These are phyloP conservation scores for Naso thynnoides DNA, from an alignment of 2,797 vertebrate genomes.

Conservation along the genomic window DNA sequence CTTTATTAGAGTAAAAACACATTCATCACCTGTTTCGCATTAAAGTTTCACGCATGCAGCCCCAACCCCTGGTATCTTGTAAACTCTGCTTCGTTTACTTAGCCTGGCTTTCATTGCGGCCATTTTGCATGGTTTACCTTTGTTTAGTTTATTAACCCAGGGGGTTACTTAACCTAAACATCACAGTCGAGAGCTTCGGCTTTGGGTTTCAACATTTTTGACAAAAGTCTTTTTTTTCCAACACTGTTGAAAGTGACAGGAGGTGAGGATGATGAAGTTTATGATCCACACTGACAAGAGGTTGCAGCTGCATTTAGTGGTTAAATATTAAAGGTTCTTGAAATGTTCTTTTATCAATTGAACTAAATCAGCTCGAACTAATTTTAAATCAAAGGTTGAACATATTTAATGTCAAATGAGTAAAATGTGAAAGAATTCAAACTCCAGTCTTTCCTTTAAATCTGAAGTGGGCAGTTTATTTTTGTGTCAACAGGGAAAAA, in stretches of 20 bases:
- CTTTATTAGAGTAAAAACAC: conserved; percentile 73
- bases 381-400: neutral
- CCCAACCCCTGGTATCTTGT: conserved; percentile 87
- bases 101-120: conserved; percentile 98
- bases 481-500: no score
- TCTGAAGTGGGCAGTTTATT: no score
- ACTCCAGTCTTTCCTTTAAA: neutral
- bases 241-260: conserved; percentile 87
- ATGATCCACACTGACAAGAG: conserved; percentile 86
- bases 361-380: conserved; percentile 6
- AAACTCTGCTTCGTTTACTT: conserved; percentile 97
- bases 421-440: neutral
- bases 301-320: conserved; percentile 60
- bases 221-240: conserved; percentile 84
- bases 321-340: conserved; percentile 27
- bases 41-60: conserved; percentile 88
- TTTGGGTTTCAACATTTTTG: conserved; percentile 91
- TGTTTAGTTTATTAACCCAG: conserved; percentile 99
- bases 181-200: conserved; percentile 89
- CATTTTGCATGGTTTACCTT: conserved; percentile 97
- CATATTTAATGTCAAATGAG: neutral
- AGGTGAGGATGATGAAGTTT: conserved; percentile 86
- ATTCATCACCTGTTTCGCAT: conserved; percentile 93
- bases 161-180: conserved; percentile 98
- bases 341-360: neutral